Evolutionary conservation across 2,113 vertebrate genomes (phyloP).

Genomic region (Coryphaenoides rupestris): DNA sequence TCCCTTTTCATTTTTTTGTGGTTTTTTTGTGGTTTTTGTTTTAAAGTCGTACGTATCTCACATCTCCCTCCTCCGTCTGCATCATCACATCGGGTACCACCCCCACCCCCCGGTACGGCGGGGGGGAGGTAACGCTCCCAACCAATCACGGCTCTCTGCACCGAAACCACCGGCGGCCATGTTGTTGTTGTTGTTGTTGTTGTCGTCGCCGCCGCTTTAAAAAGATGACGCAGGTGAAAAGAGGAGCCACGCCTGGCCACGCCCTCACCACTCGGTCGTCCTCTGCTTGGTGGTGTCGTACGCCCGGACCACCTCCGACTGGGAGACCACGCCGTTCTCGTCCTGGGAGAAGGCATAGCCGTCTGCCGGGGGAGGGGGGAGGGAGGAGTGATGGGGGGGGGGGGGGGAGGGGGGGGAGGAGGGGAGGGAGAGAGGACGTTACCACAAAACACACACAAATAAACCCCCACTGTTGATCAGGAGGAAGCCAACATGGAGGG

Average conservation of each 20-base stretch:
- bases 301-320: conserved; percentile 95
- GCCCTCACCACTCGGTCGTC: conserved; percentile 86
- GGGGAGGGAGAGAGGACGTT: neutral
- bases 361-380: conserved; percentile 67
- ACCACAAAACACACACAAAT: neutral
- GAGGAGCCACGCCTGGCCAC: conserved; percentile 27
- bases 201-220: neutral
- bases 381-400: neutral
- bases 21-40: too few relatives aligned
- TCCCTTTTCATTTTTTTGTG: neutral
- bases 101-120: too few relatives aligned
- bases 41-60: neutral
- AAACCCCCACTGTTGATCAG: too few relatives aligned
- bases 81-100: too few relatives aligned
- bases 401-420: neutral
- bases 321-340: conserved; percentile 96
- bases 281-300: conserved; percentile 98
- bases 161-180: too few relatives aligned
- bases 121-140: too few relatives aligned
- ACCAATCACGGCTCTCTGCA: too few relatives aligned
- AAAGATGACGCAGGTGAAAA: conserved; percentile 7
- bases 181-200: too few relatives aligned
- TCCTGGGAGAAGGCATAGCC: conserved; percentile 99
- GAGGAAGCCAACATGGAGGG: neutral
- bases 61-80: too few relatives aligned